Evolutionary conservation across 2,113 vertebrate genomes (phyloP), one percentile per base, ranked within the genome.

Genomic region (Ceyx margarethae): DNA sequence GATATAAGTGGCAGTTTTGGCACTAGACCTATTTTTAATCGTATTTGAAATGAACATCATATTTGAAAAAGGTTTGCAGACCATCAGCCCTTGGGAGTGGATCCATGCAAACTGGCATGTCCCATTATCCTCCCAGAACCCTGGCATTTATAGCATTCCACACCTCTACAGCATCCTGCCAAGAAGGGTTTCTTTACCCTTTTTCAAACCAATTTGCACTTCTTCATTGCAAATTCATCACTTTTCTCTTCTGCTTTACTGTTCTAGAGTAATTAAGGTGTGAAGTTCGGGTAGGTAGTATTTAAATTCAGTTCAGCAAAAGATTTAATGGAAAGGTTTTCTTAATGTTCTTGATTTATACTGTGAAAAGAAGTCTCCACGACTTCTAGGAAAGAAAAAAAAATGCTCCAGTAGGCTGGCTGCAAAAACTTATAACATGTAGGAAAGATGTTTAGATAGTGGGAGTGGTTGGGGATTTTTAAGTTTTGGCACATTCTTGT

Each of bases 1-100:
- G 8, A 14, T 78, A 4, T 78, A 50, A 71, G 7, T 9, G 3
- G 56, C 26, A 9, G 2, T 29, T 61, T 82, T 83, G 43, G n/a
- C 29, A 48, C 35, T 7, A 61, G 16, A 60, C 2, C 4, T 43
- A 2, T 37, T 85, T 79, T 76, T 48, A 66, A 45, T 80, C 5
- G 4, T 9, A 0, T 57, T 85, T 65, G 43, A 57, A 46, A 43
- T 2, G 4, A 66, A 66, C 11, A 29, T 68, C 1, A 5, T 73
- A 19, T 17, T 61, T 66, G 6, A 31, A 13, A 48, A 79, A 60
- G 22, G 4, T 26, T 6, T 75, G 29, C 17, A n/a, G 45, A 8
- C 21, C 33, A 1, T 50, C 31, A 53, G 0, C 25, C 40, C 13
- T 7, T 5, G 8, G 2, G 4, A 61, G 6, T 15, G 14, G 28